Conservation (phyloP, 2,888 invertebrate species). For the Andrena praecox region DNA sequence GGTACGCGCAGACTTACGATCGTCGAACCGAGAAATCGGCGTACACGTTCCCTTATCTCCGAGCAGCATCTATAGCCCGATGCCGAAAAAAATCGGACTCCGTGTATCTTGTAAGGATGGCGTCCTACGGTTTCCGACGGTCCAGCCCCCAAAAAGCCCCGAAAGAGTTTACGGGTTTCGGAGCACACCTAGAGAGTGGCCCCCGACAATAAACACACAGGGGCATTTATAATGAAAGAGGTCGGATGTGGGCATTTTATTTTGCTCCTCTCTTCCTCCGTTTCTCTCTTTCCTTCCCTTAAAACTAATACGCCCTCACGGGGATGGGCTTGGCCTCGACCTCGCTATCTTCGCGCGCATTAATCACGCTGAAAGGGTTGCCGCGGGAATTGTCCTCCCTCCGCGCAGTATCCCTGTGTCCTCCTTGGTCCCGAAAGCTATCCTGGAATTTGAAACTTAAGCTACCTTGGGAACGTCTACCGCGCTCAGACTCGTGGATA, state of each 20-base stretch:
- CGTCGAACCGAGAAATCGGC: conserved; percentile 67
- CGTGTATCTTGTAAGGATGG: conserved; percentile 65
- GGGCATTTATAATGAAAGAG: conserved; percentile 77
- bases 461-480: conserved; percentile 12
- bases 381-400: conserved; percentile 55
- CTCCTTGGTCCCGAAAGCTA: conserved; percentile 7
- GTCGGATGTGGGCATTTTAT: conserved; percentile 60
- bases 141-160: conserved; percentile 53
- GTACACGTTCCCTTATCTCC: conserved; percentile 62
- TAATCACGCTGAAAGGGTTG: conserved; percentile 71
- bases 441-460: conserved; percentile 36
- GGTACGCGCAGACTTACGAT: conserved; percentile 59
- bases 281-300: conserved; percentile 31
- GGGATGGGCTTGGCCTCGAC: conserved; percentile 59
- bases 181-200: conserved; percentile 73
- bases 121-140: conserved; percentile 68
- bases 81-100: conserved; percentile 67
- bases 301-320: conserved; percentile 59
- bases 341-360: conserved; percentile 74
- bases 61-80: conserved; percentile 62
- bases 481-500: conserved; percentile 1
- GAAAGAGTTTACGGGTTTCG: conserved; percentile 66
- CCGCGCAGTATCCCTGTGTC: conserved; percentile 8
- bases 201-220: conserved; percentile 74
- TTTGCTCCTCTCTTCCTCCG: conserved; percentile 43